Evolutionary conservation across 2,888 invertebrate genomes (phyloP).

Genomic region (Plusia festucae): DNA sequence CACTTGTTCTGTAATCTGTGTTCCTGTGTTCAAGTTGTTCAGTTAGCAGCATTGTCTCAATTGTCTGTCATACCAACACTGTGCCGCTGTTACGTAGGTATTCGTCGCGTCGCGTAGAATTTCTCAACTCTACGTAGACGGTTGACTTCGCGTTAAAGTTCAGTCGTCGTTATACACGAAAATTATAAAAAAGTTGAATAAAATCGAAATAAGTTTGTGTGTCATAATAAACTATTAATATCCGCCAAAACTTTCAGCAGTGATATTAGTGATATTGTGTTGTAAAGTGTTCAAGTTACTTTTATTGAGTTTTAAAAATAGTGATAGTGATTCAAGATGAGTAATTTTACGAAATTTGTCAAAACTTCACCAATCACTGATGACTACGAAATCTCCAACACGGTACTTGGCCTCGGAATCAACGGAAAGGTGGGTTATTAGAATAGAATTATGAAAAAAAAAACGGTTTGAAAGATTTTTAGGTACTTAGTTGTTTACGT

Average conservation of each 20-base stretch:
- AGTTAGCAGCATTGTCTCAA: slow-evolving; percentile 32
- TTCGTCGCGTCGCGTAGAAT: slow-evolving; percentile 19
- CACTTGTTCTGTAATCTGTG: too few species aligned
- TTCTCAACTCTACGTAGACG: slow-evolving; percentile 20
- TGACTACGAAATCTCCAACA: slow-evolving; percentile 97
- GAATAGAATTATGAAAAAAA: slow-evolving; percentile 31
- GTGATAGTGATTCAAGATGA: slow-evolving; percentile 74
- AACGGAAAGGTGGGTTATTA: slow-evolving; percentile 94
- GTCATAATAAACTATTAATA: slow-evolving; percentile 17
- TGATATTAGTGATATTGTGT: slow-evolving; percentile 58
- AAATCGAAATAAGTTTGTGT: slow-evolving; percentile 30
- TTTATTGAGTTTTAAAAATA: slow-evolving; percentile 61
- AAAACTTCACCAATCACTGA: slow-evolving; percentile 95
- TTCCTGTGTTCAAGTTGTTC: too few species aligned
- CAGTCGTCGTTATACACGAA: slow-evolving; percentile 30
- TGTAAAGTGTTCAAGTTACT: slow-evolving; percentile 50
- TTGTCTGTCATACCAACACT: too few species aligned
- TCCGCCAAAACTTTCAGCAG: slow-evolving; percentile 16
- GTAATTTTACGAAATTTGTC: slow-evolving; percentile 85
- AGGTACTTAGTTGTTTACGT: slow-evolving; percentile 66
- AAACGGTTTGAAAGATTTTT: slow-evolving; percentile 43
- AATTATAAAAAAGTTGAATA: slow-evolving; percentile 18
- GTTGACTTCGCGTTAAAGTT: slow-evolving; percentile 51
- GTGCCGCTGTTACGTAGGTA: slow-evolving; percentile 30
- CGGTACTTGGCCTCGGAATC: slow-evolving; percentile 98